Percentiles rank a stretch among this genome's conserved stretches.
phyloP scores from a whole-genome alignment of 2,888 invertebrate genomes.

The Bruchidius siliquastri region DNA sequence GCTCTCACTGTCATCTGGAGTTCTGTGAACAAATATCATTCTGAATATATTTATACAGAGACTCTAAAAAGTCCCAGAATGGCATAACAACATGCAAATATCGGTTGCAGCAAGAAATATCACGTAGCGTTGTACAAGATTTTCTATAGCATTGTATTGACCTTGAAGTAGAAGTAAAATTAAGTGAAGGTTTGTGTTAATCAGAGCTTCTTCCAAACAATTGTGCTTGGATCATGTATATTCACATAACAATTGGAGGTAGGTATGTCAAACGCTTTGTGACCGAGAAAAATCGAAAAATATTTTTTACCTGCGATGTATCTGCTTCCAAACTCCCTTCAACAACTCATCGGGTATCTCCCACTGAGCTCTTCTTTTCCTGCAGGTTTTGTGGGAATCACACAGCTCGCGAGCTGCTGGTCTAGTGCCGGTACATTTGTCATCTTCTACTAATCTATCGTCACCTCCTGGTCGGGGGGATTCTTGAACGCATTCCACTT shows the following conservation, averaged over 20 bases:
- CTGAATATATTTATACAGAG: no score
- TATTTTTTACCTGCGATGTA: conserved; percentile 17
- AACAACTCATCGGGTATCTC: conserved; percentile 34
- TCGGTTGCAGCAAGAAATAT: no score
- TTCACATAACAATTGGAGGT: no score
- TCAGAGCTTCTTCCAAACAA: no score
- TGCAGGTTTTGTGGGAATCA: conserved; percentile 38
- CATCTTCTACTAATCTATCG: conserved; percentile 46
- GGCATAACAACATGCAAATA: no score
- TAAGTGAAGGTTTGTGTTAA: no score
- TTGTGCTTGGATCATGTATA: no score
- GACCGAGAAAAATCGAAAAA: not conserved
- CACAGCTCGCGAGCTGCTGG: conserved; percentile 42
- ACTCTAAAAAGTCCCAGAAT: no score
- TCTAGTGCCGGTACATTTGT: conserved; percentile 37
- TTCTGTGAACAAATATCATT: not conserved
- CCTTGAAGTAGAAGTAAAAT: no score
- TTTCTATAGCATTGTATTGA: no score
- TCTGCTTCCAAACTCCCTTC: conserved; percentile 39
- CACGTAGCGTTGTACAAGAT: no score
- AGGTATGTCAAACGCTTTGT: no score
- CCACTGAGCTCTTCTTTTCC: conserved; percentile 20
- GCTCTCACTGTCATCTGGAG: not conserved
- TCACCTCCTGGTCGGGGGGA: conserved; percentile 46
- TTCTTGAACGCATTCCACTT: conserved; percentile 51